Base-by-base conservation (phyloP, 2,888 invertebrate genomes). In the Cenopis cana region DNA sequence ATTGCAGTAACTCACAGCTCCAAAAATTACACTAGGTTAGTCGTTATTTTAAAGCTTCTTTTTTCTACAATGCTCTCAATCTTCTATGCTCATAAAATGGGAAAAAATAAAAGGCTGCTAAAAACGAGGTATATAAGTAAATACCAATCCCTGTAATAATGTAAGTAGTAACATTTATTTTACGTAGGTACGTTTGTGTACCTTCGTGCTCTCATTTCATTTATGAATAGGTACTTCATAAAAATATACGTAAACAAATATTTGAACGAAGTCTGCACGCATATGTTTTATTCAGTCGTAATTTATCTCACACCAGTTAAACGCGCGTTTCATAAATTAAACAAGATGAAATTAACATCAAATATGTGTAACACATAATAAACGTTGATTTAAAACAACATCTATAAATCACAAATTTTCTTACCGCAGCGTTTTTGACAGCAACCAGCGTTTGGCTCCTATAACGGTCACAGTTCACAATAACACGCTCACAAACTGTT, bases 381-480 rank as follows among this genome's bases (percentile, higher is more conserved):
- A 74, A 49, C 64, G 78, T 67, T 75, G 75, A 72, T 72, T 68
- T 71, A 61, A 73, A 70, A 64, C 79, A 68, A 65, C 65, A 70
- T 73, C 77, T n/a, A 80, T 83, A 85, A 82, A 85, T 81, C 80
- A 79, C 74, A 79, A 77, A 52, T 38, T 64, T 38, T 78, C 84
- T 90, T 83, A 91, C 91, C 91, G 88, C 85, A 79, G 82, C 85
- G 83, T 79, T 87, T 87, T 85, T 89, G 90, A 90, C 89, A 86
- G 88, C 83, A 86, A 87, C 88, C 89, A 84, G 83, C 81, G 65
- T 65, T 60, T 73, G 81, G 74, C 87, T 85, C 87, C 80, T 81
- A 80, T 80, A 80, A 76, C 80, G 80, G 76, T 79, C 84, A 83
- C 79, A 80, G 78, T 81, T 83, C 84, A 80, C 85, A 80, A 84